A percentile compares a stretch with the other conserved stretches of the same genome.
Conservation (phyloP, 2,888 invertebrate species). For the Acleris literana region DNA sequence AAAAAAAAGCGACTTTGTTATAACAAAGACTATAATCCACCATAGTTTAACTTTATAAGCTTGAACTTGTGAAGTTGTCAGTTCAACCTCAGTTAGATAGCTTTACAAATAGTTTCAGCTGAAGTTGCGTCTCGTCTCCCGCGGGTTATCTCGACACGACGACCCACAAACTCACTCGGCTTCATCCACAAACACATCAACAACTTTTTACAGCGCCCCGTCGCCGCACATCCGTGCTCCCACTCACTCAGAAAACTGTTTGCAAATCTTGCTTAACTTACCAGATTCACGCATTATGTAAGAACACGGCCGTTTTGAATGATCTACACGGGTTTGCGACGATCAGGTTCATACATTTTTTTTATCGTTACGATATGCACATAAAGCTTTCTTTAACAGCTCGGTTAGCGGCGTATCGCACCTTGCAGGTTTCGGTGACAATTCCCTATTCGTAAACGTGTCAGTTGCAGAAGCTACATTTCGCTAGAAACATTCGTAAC, state of each 20-base stretch:
- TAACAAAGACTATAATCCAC: background rate
- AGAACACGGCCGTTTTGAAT: slow-evolving; percentile 44
- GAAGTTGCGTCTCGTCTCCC: slow-evolving; percentile 42
- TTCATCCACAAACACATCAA: slow-evolving; percentile 37
- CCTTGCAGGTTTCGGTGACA: background rate
- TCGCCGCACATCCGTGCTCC: slow-evolving; percentile 18
- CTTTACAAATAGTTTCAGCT: slow-evolving; percentile 43
- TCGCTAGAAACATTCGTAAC: too few species aligned
- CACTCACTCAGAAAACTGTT: slow-evolving; percentile 29
- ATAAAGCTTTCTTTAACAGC: slow-evolving; percentile 23
- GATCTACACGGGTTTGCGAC: slow-evolving; percentile 41
- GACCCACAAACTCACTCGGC: slow-evolving; percentile 37
- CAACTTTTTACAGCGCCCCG: slow-evolving; percentile 37
- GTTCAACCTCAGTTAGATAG: slow-evolving; percentile 39
- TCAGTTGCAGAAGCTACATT: too few species aligned
- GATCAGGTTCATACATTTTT: slow-evolving; percentile 45
- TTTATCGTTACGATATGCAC: slow-evolving; percentile 36
- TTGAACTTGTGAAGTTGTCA: slow-evolving; percentile 22
- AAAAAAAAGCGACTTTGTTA: too few species aligned
- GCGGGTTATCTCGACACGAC: slow-evolving; percentile 40
- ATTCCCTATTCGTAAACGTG: background rate
- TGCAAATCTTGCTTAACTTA: slow-evolving; percentile 32
- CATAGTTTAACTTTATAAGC: slow-evolving; percentile 26
- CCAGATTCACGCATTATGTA: slow-evolving; percentile 45
- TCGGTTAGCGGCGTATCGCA: too few species aligned